Conservation (phyloP, 2,888 invertebrate species). For the Eristalinus aeneus region DNA sequence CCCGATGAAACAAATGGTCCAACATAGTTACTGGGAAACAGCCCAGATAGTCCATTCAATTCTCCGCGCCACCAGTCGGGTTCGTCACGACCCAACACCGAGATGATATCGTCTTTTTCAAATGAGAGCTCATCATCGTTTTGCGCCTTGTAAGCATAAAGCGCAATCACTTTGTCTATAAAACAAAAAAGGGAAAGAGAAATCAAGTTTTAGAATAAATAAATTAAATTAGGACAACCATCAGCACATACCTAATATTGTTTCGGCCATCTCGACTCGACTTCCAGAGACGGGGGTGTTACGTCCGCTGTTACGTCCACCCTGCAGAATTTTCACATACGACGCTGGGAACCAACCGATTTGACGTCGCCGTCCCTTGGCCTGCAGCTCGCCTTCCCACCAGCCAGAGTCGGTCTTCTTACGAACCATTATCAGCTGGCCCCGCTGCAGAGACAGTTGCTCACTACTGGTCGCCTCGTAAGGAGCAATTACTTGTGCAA, state of each 20-base stretch:
- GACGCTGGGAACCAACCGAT: slow-evolving; percentile 99
- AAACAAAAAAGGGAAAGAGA: slow-evolving; percentile 61
- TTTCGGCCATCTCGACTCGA: slow-evolving; percentile 84
- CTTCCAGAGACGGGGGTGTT: slow-evolving; percentile 88
- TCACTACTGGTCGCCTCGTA: slow-evolving; percentile 96
- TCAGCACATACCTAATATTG: slow-evolving; percentile 78
- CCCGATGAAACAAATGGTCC: slow-evolving; percentile 83
- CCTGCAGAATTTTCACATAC: slow-evolving; percentile 92
- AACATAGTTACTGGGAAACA: slow-evolving; percentile 98
- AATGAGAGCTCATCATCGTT: slow-evolving; percentile 97
- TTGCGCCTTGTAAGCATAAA: slow-evolving; percentile 96
- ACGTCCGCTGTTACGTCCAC: slow-evolving; percentile 86
- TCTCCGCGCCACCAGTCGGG: slow-evolving; percentile 99
- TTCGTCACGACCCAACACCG: slow-evolving; percentile 94
- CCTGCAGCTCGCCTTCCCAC: slow-evolving; percentile 99
- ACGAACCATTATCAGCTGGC: slow-evolving; percentile 96
- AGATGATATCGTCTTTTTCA: slow-evolving; percentile 94
- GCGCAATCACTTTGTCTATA: slow-evolving; percentile 92
- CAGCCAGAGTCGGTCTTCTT: slow-evolving; percentile 98
- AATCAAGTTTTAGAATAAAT: not conserved
- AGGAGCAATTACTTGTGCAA: slow-evolving; percentile 96
- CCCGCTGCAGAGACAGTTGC: slow-evolving; percentile 93
- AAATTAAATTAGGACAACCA: not conserved
- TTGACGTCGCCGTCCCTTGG: slow-evolving; percentile 92
- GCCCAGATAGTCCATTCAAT: slow-evolving; percentile 91